Conservation (phyloP, 2,888 invertebrate genomes). For the Leptinotarsa haldemani region DNA sequence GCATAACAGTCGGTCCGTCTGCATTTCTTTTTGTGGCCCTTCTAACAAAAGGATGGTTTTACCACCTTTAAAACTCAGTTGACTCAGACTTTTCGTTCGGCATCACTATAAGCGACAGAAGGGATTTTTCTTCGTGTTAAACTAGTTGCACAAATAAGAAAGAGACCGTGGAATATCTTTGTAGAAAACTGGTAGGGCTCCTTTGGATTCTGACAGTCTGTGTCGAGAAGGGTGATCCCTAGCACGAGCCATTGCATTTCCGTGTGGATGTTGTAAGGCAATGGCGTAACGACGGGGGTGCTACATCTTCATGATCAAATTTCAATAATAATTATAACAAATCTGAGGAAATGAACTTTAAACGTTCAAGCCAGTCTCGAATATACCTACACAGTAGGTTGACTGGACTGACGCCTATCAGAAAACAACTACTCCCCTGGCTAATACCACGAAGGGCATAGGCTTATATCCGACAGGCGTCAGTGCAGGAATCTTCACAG, state of each 20-base stretch:
- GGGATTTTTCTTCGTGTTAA: slow-evolving; percentile 32
- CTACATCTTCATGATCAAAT: neutral
- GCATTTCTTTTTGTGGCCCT: slow-evolving; percentile 49
- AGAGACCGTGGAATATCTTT: slow-evolving; percentile 26
- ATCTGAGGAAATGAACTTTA: too few species aligned
- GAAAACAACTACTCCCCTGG: too few species aligned
- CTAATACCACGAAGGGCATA: too few species aligned
- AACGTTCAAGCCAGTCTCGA: too few species aligned
- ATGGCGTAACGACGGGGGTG: slow-evolving; percentile 22
- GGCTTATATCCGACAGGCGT: too few species aligned
- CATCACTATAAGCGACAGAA: slow-evolving; percentile 3
- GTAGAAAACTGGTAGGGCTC: slow-evolving; percentile 18
- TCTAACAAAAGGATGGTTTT: slow-evolving; percentile 41
- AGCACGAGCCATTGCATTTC: slow-evolving; percentile 42
- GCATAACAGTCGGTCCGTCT: slow-evolving; percentile 58
- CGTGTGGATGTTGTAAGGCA: slow-evolving; percentile 33
- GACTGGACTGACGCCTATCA: too few species aligned
- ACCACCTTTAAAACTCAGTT: slow-evolving; percentile 43
- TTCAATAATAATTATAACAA: too few species aligned
- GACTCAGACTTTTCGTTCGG: slow-evolving; percentile 16
- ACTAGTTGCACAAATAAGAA: slow-evolving; percentile 42
- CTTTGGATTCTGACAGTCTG: slow-evolving; percentile 17
- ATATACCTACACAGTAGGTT: too few species aligned
- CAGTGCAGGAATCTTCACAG: too few species aligned
- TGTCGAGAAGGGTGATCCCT: slow-evolving; percentile 26